phyloP scores from a whole-genome alignment of 2,113 vertebrate species.

The Scolopax mira region DNA sequence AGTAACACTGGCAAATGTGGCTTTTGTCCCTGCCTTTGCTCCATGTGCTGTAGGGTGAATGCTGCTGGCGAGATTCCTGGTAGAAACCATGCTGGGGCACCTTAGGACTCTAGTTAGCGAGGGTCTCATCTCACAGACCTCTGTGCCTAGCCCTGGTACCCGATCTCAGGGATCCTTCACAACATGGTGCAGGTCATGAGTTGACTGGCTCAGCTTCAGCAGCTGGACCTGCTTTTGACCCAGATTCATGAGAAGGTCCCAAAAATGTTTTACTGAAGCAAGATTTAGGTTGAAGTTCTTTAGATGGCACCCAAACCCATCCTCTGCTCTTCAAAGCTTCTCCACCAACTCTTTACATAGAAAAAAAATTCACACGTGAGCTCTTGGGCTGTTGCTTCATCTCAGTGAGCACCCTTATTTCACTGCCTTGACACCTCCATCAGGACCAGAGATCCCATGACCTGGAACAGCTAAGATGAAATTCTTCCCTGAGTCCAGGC shows the following conservation, averaged over 20 bases:
- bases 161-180: neutral
- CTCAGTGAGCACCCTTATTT: neutral
- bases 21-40: neutral
- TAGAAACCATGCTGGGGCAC: neutral
- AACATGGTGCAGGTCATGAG: accelerated
- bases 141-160: neutral
- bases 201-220: neutral
- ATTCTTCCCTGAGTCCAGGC: neutral
- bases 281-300: neutral
- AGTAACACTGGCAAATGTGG: neutral
- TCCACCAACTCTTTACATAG: neutral
- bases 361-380: neutral
- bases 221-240: neutral
- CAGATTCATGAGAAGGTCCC: neutral
- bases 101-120: neutral
- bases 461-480: neutral
- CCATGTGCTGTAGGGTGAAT: neutral
- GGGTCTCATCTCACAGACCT: neutral
- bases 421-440: neutral
- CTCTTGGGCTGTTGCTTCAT: neutral
- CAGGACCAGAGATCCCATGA: neutral
- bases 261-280: neutral
- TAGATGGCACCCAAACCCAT: neutral
- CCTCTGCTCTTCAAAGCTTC: neutral
- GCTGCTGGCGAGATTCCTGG: neutral